These are phyloP conservation scores for Limnothrissa miodon DNA, from an alignment of 2,113 vertebrate species.

Conservation along the genomic window DNA sequence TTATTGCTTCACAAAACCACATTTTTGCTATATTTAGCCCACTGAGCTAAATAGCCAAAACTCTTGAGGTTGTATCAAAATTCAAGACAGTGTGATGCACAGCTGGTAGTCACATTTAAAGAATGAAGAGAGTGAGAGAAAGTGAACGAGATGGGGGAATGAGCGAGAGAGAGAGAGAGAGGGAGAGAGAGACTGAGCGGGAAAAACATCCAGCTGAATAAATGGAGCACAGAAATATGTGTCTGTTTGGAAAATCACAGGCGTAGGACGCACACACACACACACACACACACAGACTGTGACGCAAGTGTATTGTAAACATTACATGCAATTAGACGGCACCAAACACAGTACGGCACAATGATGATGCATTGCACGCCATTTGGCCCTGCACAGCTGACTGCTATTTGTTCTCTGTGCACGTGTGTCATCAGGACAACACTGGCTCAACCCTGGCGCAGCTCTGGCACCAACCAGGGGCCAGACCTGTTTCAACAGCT, in stretches of 20 bases:
- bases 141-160: background rate
- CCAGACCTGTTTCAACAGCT: background rate
- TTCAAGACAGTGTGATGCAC: constrained; percentile 25
- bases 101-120: constrained; percentile 26
- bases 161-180: background rate
- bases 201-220: constrained; percentile 31
- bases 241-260: constrained; percentile 18
- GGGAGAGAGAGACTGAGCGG: background rate
- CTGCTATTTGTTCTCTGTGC: background rate
- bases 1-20: constrained; percentile 19
- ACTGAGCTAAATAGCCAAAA: constrained; percentile 3
- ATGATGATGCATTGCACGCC: background rate
- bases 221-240: constrained; percentile 27
- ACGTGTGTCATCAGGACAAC: background rate
- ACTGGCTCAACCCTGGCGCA: background rate
- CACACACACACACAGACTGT: background rate
- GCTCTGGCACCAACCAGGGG: background rate
- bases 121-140: background rate
- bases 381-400: background rate
- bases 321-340: constrained; percentile 16
- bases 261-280: background rate
- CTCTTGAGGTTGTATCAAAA: constrained; percentile 30
- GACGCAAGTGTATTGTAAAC: constrained; percentile 19
- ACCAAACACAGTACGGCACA: background rate
- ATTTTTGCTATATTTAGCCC: constrained; percentile 33